These are phyloP conservation scores for Colletes latitarsis DNA, from an alignment of 1,140 invertebrate genomes.

Conservation along the genomic window DNA sequence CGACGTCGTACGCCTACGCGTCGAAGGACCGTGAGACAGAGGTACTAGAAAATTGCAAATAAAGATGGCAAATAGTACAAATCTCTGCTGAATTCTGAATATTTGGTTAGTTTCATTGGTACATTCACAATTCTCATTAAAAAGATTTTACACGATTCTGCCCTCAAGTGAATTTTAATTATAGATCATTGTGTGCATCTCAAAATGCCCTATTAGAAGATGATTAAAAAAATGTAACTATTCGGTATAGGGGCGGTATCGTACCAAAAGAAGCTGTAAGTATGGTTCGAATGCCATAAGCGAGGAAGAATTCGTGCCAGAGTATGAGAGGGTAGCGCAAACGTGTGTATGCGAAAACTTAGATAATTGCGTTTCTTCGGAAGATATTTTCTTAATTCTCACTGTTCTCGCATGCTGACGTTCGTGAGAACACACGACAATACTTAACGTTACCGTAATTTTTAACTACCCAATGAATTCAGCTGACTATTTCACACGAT, in stretches of 20 bases:
- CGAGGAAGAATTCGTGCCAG: neutral
- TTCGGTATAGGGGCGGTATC: no score
- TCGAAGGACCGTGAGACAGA: slow-evolving; percentile 41
- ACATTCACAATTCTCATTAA: no score
- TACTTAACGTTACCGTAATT: slow-evolving; percentile 25
- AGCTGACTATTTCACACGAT: neutral
- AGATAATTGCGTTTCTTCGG: neutral
- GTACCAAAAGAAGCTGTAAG: no score
- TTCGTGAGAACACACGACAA: slow-evolving; percentile 44
- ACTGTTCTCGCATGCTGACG: slow-evolving; percentile 28
- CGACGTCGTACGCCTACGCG: slow-evolving; percentile 65
- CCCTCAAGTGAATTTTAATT: no score
- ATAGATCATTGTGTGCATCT: no score
- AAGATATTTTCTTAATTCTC: slow-evolving; percentile 41
- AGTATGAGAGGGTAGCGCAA: neutral
- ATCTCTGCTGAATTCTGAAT: no score
- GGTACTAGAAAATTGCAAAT: neutral
- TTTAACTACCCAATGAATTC: slow-evolving; percentile 4
- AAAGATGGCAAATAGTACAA: neutral
- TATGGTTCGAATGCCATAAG: no score
- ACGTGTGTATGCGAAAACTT: slow-evolving; percentile 23
- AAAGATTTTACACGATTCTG: no score
- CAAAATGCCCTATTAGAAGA: no score
- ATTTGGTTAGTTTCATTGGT: no score
- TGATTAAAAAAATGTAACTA: no score